phyloP scores from a whole-genome alignment of 2,888 invertebrate genomes.

The Hydropsyche betteni region DNA sequence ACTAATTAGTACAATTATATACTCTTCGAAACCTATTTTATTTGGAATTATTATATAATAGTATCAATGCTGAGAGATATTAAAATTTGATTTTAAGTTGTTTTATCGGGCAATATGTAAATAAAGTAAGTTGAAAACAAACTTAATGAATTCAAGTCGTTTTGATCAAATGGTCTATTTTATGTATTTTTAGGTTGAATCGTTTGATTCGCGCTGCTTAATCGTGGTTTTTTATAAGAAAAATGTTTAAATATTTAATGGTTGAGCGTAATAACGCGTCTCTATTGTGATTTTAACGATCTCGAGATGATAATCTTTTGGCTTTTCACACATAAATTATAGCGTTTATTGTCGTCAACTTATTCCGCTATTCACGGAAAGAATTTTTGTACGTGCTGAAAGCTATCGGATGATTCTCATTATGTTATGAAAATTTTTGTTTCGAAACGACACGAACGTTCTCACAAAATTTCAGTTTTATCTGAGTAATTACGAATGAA shows the following conservation, averaged over 20 bases:
- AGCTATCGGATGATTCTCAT: no score
- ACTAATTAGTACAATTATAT: no score
- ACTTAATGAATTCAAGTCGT: background rate
- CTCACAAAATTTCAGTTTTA: background rate
- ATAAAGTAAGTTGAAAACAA: background rate
- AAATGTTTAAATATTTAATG: background rate
- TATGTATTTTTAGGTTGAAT: background rate
- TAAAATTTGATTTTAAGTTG: no score
- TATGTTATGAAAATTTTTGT: background rate
- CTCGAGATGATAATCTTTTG: background rate
- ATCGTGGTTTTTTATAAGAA: background rate
- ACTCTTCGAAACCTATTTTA: no score
- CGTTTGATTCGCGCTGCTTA: no score
- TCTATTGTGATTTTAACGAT: conserved; percentile 10
- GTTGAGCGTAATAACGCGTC: background rate
- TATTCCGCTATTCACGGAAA: no score
- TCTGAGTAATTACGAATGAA: no score
- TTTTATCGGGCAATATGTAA: no score
- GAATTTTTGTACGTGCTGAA: no score
- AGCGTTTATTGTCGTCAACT: background rate
- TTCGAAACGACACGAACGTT: background rate
- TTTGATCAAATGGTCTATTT: background rate
- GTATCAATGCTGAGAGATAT: no score
- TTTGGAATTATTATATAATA: no score
- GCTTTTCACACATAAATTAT: conserved; percentile 12